These are phyloP conservation scores for Hydraecia micacea DNA, from an alignment of 2,888 invertebrate genomes.

Conservation along the genomic window DNA sequence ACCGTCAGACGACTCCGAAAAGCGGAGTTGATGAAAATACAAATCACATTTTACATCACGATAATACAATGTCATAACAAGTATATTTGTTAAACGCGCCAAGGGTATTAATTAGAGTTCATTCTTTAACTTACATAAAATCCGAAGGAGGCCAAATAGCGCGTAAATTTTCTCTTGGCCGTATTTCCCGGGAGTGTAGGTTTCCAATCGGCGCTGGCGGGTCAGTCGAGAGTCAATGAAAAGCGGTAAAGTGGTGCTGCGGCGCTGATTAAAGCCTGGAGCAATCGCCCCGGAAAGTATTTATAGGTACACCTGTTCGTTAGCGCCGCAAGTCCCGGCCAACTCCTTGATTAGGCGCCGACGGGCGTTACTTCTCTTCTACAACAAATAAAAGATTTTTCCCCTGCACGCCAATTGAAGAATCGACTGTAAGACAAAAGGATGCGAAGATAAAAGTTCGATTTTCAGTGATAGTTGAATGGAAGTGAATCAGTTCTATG, in stretches of 20 bases:
- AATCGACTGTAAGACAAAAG: slow-evolving; percentile 75
- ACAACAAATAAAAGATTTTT: slow-evolving; percentile 88
- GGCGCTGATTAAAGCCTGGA: slow-evolving; percentile 90
- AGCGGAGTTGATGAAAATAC: background rate
- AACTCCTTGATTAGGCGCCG: slow-evolving; percentile 90
- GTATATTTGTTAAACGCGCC: background rate
- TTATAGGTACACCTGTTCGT: slow-evolving; percentile 91
- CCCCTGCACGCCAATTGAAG: slow-evolving; percentile 81
- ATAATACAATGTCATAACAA: background rate
- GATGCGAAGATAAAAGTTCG: slow-evolving; percentile 62
- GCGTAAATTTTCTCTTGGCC: slow-evolving; percentile 83
- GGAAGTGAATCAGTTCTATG: slow-evolving; percentile 9
- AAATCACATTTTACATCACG: background rate
- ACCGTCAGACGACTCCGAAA: background rate
- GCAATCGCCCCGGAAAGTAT: slow-evolving; percentile 90
- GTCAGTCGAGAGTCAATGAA: slow-evolving; percentile 89
- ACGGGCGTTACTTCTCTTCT: slow-evolving; percentile 86
- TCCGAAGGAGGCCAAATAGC: slow-evolving; percentile 76
- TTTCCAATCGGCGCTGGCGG: slow-evolving; percentile 87
- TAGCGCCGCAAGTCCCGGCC: slow-evolving; percentile 88
- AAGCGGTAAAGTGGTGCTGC: slow-evolving; percentile 89
- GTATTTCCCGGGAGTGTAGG: slow-evolving; percentile 84
- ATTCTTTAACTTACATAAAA: slow-evolving; percentile 64
- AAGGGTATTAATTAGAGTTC: slow-evolving; percentile 69
- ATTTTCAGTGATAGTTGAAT: slow-evolving; percentile 48